Percentiles rank a stretch among this genome's conserved stretches.
Evolutionary conservation across 2,888 invertebrate species (phyloP).

Genomic region (Sialis lutaria): DNA sequence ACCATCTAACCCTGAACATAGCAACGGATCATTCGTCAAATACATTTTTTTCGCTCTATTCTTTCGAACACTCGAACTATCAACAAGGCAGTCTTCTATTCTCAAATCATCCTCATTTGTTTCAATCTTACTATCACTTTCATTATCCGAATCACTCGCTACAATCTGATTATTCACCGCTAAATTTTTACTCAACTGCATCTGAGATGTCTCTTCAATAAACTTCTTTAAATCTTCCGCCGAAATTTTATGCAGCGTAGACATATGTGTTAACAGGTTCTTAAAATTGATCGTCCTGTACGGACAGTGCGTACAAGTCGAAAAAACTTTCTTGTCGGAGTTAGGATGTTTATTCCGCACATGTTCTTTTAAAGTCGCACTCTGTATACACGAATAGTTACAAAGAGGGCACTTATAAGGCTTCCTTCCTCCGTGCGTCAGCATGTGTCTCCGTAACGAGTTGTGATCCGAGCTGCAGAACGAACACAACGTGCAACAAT

Average conservation of each 20-base stretch:
- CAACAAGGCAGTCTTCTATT: no score
- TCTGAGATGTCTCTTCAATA: no score
- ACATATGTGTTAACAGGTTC: constrained; percentile 36
- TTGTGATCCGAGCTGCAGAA: constrained; percentile 67
- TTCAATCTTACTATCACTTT: no score
- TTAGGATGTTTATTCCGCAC: constrained; percentile 64
- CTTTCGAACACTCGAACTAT: no score
- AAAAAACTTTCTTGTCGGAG: constrained; percentile 39
- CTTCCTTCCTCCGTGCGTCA: constrained; percentile 55
- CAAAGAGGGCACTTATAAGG: constrained; percentile 67
- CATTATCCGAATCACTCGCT: no score
- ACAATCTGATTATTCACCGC: no score
- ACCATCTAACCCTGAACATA: no score
- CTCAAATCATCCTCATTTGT: no score
- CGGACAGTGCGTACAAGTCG: constrained; percentile 39
- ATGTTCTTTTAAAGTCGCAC: constrained; percentile 59
- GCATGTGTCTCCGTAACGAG: constrained; percentile 60
- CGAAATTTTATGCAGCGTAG: constrained; percentile 24
- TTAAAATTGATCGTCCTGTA: constrained; percentile 47
- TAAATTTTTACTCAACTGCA: no score
- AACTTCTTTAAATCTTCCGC: no score
- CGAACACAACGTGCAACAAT: constrained; percentile 53
- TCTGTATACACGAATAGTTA: constrained; percentile 63
- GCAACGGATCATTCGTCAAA: no score
- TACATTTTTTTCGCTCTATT: no score